Evolutionary conservation across 2,888 invertebrate genomes (phyloP).

Genomic region (Therioaphis trifolii): DNA sequence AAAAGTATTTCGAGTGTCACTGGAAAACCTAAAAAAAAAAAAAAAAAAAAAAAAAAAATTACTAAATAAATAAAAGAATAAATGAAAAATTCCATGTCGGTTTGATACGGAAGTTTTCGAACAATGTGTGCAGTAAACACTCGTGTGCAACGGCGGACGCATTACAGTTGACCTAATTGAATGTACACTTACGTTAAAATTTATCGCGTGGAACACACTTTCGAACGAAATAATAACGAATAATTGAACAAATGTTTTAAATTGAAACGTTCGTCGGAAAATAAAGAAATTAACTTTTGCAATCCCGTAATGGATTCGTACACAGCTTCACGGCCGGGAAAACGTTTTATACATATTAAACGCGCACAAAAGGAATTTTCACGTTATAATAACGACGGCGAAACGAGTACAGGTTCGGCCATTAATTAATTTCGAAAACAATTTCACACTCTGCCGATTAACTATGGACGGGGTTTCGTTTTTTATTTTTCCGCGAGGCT

Average conservation of each 20-base stretch:
- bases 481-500: slow-evolving; percentile 24
- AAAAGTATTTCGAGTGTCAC: no score
- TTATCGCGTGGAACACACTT: neutral
- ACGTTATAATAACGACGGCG: neutral
- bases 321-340: neutral
- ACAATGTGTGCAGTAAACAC: no score
- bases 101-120: no score
- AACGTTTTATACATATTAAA: slow-evolving; percentile 21
- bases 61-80: no score
- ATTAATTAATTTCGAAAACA: slow-evolving; percentile 10
- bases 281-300: neutral
- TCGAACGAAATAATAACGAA: neutral
- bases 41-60: no score
- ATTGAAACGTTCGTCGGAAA: neutral
- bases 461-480: neutral
- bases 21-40: no score
- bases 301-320: neutral
- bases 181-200: neutral
- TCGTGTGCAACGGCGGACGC: no score
- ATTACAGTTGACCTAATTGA: no score
- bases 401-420: neutral
- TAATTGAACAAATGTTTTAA: neutral
- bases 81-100: no score
- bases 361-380: slow-evolving; percentile 22
- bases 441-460: slow-evolving; percentile 19